A percentile compares a stretch with the other conserved stretches of the same genome.
phyloP scores from a whole-genome alignment of 2,888 invertebrate genomes.

The Lacanobia oleracea region DNA sequence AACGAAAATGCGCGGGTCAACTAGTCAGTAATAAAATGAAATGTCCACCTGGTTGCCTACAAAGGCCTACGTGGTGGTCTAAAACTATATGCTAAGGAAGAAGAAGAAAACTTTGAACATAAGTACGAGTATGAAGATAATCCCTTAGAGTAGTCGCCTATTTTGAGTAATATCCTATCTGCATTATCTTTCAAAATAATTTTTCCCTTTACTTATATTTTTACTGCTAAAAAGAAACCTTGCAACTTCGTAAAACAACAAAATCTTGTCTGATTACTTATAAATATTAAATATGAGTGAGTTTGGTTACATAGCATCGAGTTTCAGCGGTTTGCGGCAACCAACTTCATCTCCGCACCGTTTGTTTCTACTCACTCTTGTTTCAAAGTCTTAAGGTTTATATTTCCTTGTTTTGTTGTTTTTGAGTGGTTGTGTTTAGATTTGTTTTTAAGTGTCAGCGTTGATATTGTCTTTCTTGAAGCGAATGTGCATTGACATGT shows the following conservation, averaged over 20 bases:
- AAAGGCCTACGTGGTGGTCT: no score
- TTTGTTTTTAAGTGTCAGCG: constrained; percentile 70
- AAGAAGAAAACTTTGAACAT: no score
- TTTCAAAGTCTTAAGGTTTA: not conserved
- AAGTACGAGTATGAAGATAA: no score
- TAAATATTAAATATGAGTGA: constrained; percentile 62
- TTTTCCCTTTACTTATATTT: not conserved
- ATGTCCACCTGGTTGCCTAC: no score
- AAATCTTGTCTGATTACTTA: constrained; percentile 61
- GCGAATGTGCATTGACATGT: constrained; percentile 77
- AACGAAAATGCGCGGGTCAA: no score
- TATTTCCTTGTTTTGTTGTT: constrained; percentile 19
- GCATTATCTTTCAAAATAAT: constrained; percentile 5
- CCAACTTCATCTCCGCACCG: constrained; percentile 37
- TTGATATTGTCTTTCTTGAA: constrained; percentile 76
- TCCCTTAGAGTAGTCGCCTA: no score
- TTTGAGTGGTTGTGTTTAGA: not conserved
- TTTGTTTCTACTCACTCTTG: not conserved
- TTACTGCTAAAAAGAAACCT: constrained; percentile 37
- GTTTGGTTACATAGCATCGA: constrained; percentile 68
- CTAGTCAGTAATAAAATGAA: no score
- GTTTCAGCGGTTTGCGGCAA: constrained; percentile 80
- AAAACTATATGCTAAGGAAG: no score
- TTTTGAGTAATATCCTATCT: no score
- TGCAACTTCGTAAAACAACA: constrained; percentile 44